These are phyloP conservation scores for Lasiurus cinereus DNA, from an alignment of 2,113 vertebrate genomes.

Conservation along the genomic window DNA sequence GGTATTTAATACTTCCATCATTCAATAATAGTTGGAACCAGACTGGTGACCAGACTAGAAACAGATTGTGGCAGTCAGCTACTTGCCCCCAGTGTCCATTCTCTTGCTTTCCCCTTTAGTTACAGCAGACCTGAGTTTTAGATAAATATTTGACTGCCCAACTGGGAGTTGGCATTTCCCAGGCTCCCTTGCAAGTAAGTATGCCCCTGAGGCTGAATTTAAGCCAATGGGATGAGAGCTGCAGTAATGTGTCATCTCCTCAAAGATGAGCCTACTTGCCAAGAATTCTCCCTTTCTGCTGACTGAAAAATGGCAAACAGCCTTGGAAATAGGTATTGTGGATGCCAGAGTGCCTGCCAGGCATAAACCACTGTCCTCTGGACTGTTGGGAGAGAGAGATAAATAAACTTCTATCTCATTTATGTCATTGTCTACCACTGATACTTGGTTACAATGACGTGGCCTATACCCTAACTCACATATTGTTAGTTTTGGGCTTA, in stretches of 20 bases:
- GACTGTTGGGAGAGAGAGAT: neutral
- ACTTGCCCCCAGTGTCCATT: neutral
- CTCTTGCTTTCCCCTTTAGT: neutral
- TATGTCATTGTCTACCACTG: neutral
- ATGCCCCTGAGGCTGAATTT: neutral
- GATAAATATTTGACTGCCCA: neutral
- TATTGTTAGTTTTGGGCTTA: neutral
- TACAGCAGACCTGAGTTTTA: neutral
- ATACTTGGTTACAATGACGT: neutral
- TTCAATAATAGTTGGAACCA: conserved; percentile 7
- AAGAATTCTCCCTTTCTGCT: neutral
- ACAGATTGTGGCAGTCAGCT: neutral
- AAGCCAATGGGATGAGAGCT: neutral
- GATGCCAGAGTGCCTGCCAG: neutral
- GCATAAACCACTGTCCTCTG: neutral
- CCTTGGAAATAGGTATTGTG: neutral
- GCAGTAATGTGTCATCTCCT: neutral
- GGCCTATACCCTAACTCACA: neutral
- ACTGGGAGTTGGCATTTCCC: neutral
- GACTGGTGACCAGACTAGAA: neutral
- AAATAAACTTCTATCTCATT: neutral
- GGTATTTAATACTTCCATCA: neutral
- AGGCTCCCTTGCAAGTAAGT: neutral
- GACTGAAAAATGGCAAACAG: neutral
- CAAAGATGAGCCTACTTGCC: neutral